phyloP scores from a whole-genome alignment of 2,888 invertebrate species.

The Scrobipalpa atriplicella region DNA sequence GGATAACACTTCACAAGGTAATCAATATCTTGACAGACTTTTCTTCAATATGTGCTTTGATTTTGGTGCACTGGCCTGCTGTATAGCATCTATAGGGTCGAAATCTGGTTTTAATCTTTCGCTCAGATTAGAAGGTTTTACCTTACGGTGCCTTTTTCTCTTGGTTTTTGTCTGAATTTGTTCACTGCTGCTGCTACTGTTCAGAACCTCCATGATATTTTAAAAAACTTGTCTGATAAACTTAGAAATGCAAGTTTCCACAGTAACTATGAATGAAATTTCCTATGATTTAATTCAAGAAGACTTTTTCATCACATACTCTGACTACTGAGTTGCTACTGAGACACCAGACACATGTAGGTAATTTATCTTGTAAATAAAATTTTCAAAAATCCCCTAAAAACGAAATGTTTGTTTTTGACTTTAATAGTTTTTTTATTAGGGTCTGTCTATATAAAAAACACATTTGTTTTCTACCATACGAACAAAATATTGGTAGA shows the following conservation, averaged over 20 bases:
- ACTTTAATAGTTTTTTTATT: too few relatives aligned
- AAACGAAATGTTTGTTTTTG: too few relatives aligned
- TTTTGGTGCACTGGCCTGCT: neutral
- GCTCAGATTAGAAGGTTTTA: slow-evolving; percentile 12
- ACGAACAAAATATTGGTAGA: too few relatives aligned
- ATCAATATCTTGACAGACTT: neutral
- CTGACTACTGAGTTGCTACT: too few relatives aligned
- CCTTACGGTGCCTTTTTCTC: neutral
- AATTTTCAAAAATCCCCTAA: too few relatives aligned
- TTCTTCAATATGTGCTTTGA: neutral
- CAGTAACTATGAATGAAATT: neutral
- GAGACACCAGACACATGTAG: too few relatives aligned
- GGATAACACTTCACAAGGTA: slow-evolving; percentile 22
- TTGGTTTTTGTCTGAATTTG: neutral
- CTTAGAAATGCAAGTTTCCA: neutral
- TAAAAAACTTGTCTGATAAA: neutral
- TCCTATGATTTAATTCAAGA: neutral
- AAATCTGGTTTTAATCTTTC: slow-evolving; percentile 27
- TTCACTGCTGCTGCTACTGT: neutral
- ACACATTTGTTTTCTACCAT: too few relatives aligned
- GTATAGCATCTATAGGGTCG: neutral
- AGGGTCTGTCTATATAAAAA: too few relatives aligned
- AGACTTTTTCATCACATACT: neutral
- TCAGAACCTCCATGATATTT: neutral
- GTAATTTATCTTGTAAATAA: too few relatives aligned